Base-by-base conservation (phyloP, 64 coral and sea anemone genomes). In the Montipora capricornis region DNA sequence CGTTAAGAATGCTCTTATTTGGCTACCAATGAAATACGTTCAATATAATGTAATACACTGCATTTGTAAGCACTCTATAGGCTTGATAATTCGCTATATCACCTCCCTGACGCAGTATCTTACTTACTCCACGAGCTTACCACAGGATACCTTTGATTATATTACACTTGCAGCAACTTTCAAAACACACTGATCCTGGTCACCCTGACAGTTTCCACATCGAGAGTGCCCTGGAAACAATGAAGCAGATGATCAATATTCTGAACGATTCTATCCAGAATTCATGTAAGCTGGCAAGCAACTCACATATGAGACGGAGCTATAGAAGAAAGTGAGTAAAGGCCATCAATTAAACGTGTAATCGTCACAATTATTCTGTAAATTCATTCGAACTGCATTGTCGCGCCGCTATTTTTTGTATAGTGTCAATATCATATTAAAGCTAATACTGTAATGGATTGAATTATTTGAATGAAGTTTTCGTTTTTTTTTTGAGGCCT, bases 171-270 rank as follows among this genome's bases (percentile, higher is more conserved):
- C 89, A 97, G 95, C 95, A 97, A 97, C 87, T 97, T 82, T 91
- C 83, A 60, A 97, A 97, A 75, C 82, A 88, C 19, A 97, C 95
- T 4, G 95, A 97, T 5, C n/a, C 95, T 44, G 87, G 82, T 17
- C 95, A 97, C 75, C 95, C 95, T 29, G 95, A 97, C 73, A 94
- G 93, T 44, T 97, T 97, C 67, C 95, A 97, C 10, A 57, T 97
- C 16, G 87, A 82, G 17, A 97, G 88, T 47, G 95, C 95, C 20
- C 49, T 97, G 47, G 95, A 97, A 87, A 97, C 82, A 2, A 97
- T 97, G 95, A 97, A 90, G 24, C 88, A 97, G 8, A 97, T 97
- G 95, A 97, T 97, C 3, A 94, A 97, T 19, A 87, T 97, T 46
- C 80, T 97, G 15, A 97, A 97, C 61, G 95, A 97, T 19, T 97